Conservation (phyloP, 2,888 invertebrate genomes). For the Hydraecia micacea region DNA sequence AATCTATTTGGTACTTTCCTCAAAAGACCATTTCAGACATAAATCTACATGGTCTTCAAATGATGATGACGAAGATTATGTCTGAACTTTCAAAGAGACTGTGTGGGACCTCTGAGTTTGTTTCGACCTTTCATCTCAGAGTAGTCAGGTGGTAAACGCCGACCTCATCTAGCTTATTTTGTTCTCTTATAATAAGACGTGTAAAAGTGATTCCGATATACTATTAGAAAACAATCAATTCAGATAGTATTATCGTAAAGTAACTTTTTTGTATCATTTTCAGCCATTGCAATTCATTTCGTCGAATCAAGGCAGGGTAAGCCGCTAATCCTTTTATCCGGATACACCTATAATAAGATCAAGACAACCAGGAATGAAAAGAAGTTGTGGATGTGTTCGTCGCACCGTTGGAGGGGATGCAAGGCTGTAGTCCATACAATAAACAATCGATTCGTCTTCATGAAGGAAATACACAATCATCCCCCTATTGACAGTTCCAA, state of each 20-base stretch:
- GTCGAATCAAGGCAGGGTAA: constrained; percentile 9
- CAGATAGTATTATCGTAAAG: background rate
- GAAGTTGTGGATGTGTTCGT: constrained; percentile 36
- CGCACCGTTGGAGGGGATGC: constrained; percentile 32
- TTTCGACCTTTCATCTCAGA: too few relatives aligned
- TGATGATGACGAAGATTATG: background rate
- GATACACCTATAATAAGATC: constrained; percentile 26
- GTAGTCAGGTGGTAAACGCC: background rate
- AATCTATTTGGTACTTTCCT: too few relatives aligned
- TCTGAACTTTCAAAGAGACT: background rate
- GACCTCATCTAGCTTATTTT: background rate
- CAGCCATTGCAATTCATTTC: background rate
- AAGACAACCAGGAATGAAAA: background rate
- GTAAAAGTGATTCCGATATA: background rate
- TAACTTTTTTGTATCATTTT: background rate
- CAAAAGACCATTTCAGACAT: too few relatives aligned
- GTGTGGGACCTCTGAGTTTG: too few relatives aligned
- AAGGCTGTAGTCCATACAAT: constrained; percentile 34
- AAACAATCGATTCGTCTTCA: constrained; percentile 8
- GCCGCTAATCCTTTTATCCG: constrained; percentile 11
- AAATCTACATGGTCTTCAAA: background rate
- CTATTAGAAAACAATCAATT: background rate
- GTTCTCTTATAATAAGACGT: background rate
- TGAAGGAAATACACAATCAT: constrained; percentile 28
- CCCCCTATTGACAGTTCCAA: constrained; percentile 1